Conservation (phyloP, 2,797 vertebrate species). For the Otolemur crassicaudatus region DNA sequence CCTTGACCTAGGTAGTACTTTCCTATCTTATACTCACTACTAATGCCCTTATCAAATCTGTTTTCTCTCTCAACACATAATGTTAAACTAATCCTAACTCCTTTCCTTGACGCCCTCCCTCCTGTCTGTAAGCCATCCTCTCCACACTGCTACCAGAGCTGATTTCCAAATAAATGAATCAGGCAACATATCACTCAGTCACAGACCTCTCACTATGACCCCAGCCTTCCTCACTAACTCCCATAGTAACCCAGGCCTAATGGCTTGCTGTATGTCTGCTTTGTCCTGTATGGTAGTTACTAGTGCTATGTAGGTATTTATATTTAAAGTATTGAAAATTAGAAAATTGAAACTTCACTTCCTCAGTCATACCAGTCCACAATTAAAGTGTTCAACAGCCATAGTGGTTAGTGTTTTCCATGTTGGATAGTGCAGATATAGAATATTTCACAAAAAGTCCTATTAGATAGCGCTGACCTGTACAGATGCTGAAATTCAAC, state of each 20-base stretch:
- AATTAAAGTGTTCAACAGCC: not conserved
- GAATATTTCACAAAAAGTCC: not conserved
- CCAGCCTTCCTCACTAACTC: not conserved
- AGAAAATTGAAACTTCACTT: not conserved
- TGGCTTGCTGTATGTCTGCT: not conserved
- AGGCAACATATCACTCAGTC: not conserved
- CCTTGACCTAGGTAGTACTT: not conserved
- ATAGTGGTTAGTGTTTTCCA: not conserved
- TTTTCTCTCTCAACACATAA: not conserved
- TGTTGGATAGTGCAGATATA: not conserved
- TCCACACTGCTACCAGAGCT: not conserved
- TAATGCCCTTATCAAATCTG: not conserved
- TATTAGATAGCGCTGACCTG: not conserved
- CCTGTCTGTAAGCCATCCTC: not conserved
- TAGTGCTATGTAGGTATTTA: not conserved
- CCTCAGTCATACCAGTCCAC: not conserved
- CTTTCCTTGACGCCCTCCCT: not conserved
- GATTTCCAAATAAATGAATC: not conserved
- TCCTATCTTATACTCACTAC: not conserved
- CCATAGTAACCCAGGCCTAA: not conserved
- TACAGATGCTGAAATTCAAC: not conserved
- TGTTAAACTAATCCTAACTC: not conserved
- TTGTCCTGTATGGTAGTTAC: not conserved
- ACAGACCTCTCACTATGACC: not conserved
- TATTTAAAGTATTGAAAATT: not conserved